Percentiles rank a stretch among this genome's conserved stretches.
phyloP scores from a whole-genome alignment of 1,140 invertebrate genomes.

The Monomorium pharaonis region DNA sequence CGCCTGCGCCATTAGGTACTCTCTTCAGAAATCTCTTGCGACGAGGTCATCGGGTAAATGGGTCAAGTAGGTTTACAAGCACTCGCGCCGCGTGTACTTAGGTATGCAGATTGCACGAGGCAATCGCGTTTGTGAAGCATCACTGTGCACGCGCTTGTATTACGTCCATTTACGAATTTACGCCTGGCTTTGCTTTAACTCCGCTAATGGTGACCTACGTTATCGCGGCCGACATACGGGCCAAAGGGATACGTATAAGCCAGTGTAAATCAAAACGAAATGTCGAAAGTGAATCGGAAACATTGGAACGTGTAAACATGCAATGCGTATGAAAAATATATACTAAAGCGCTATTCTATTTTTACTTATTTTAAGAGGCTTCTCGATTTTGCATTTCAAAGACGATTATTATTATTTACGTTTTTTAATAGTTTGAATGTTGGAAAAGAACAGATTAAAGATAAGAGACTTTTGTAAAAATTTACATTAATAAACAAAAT shows the following conservation, averaged over 20 bases:
- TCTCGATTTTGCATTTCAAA: too few species aligned
- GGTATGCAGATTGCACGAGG: slow-evolving; percentile 69
- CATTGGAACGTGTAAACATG: not conserved
- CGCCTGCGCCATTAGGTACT: slow-evolving; percentile 60
- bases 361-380: not conserved
- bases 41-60: slow-evolving; percentile 78
- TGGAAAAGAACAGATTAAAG: too few species aligned
- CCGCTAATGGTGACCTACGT: not conserved
- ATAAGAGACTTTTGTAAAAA: too few species aligned
- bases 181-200: slow-evolving; percentile 24
- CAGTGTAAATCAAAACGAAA: not conserved
- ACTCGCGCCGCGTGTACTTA: slow-evolving; percentile 60
- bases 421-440: too few species aligned
- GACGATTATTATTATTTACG: too few species aligned
- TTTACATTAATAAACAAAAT: too few species aligned
- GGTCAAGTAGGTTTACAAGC: slow-evolving; percentile 73
- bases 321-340: not conserved
- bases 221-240: not conserved
- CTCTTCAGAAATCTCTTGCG: slow-evolving; percentile 62
- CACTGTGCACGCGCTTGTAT: slow-evolving; percentile 36
- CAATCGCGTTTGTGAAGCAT: slow-evolving; percentile 27
- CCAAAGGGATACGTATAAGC: not conserved
- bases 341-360: not conserved
- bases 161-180: slow-evolving; percentile 63
- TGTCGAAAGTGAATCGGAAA: slow-evolving; percentile 10